These are phyloP conservation scores for Beris morrisii DNA, from an alignment of 2,888 invertebrate genomes.

Conservation along the genomic window DNA sequence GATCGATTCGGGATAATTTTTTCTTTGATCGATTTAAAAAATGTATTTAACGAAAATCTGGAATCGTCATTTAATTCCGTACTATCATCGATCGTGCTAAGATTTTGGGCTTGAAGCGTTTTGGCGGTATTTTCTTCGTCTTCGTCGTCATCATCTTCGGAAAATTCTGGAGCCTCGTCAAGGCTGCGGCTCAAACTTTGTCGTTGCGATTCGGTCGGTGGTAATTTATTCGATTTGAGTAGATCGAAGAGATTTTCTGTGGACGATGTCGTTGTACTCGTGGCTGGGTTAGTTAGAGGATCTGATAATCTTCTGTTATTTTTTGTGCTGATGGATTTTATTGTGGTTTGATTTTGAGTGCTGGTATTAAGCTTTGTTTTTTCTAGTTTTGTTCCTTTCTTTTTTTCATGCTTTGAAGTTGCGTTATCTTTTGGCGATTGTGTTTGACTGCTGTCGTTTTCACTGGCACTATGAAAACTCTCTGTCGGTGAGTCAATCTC, in stretches of 20 bases:
- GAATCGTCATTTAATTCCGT: constrained; percentile 13
- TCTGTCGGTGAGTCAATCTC: too few species aligned
- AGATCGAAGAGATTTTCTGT: constrained; percentile 24
- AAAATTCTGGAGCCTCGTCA: too few species aligned
- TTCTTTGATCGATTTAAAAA: constrained; percentile 24
- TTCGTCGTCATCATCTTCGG: constrained; percentile 9
- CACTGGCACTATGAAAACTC: too few species aligned
- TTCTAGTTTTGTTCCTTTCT: too few species aligned
- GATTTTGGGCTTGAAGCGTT: background rate
- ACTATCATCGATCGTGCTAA: too few species aligned
- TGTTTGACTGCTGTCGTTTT: too few species aligned
- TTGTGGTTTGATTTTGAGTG: too few species aligned
- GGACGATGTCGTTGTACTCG: background rate
- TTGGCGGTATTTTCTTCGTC: background rate
- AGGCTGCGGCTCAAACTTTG: too few species aligned
- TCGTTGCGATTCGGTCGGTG: background rate
- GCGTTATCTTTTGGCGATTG: too few species aligned
- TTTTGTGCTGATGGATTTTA: too few species aligned
- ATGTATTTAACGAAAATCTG: constrained; percentile 26
- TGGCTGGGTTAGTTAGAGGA: background rate
- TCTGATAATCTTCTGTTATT: background rate
- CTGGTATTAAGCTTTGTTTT: too few species aligned
- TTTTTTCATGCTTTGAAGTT: too few species aligned
- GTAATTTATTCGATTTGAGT: constrained; percentile 21
- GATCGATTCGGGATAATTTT: constrained; percentile 10